These are phyloP conservation scores for Ophraella communa DNA, from an alignment of 2,888 invertebrate genomes.

Conservation along the genomic window DNA sequence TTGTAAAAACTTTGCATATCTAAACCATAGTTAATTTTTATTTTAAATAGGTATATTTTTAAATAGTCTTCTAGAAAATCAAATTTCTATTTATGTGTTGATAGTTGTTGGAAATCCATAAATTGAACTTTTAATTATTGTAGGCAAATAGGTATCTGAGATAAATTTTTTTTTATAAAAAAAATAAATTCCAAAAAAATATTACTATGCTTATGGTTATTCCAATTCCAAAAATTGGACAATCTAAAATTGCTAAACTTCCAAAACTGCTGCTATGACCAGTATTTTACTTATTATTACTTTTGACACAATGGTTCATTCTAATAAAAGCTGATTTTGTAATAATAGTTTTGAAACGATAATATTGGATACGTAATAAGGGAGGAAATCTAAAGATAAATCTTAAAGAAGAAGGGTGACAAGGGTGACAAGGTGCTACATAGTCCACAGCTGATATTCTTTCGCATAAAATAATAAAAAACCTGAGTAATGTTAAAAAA, in stretches of 20 bases:
- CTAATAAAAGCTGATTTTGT: not conserved
- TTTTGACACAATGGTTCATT: slow-evolving; percentile 62
- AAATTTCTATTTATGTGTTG: not conserved
- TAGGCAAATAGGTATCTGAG: not conserved
- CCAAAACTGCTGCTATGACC: slow-evolving; percentile 66
- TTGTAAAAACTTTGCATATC: not conserved
- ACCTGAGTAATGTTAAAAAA: too few relatives aligned
- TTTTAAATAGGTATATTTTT: not conserved
- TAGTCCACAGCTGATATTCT: slow-evolving; percentile 61
- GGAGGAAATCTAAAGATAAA: slow-evolving; percentile 74
- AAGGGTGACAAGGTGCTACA: slow-evolving; percentile 65
- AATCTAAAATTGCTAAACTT: slow-evolving; percentile 67
- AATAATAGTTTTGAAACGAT: slow-evolving; percentile 51
- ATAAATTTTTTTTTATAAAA: slow-evolving; percentile 14
- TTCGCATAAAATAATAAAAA: slow-evolving; percentile 53
- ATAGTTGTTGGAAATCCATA: too few relatives aligned
- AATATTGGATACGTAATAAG: slow-evolving; percentile 69
- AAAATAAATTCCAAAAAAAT: slow-evolving; percentile 30
- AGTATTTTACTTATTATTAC: slow-evolving; percentile 66
- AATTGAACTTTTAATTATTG: too few relatives aligned
- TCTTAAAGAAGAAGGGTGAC: slow-evolving; percentile 62
- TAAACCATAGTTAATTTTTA: not conserved
- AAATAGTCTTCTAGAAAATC: too few relatives aligned
- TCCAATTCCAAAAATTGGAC: slow-evolving; percentile 49
- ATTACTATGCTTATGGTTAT: slow-evolving; percentile 26